These are phyloP conservation scores for Bubalus kerabau DNA, from an alignment of 2,113 vertebrate species.

Conservation along the genomic window DNA sequence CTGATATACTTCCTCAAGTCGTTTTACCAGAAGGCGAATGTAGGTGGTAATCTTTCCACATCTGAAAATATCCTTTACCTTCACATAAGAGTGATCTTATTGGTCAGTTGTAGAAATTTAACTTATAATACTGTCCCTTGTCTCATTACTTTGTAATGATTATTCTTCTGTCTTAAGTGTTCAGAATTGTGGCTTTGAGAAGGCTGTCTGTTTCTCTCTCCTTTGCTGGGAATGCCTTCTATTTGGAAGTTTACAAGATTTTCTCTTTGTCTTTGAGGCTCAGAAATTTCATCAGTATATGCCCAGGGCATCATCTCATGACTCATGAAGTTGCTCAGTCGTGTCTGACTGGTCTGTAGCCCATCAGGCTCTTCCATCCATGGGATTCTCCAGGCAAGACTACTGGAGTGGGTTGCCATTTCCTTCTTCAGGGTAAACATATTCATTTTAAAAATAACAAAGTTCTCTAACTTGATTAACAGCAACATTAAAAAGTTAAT, in stretches of 20 bases:
- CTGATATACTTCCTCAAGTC: background rate
- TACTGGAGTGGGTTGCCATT: too few relatives aligned
- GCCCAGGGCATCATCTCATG: background rate
- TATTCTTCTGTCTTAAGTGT: background rate
- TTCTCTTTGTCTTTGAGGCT: background rate
- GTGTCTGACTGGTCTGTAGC: too few relatives aligned
- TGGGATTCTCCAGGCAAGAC: too few relatives aligned
- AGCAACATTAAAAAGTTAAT: background rate
- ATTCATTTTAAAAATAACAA: background rate
- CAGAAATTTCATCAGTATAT: background rate
- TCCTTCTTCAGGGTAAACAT: background rate
- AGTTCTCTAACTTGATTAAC: background rate
- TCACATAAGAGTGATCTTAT: background rate
- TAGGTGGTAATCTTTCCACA: background rate
- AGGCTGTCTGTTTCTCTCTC: background rate
- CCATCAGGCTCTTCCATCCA: too few relatives aligned
- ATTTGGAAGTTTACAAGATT: background rate
- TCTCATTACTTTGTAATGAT: background rate
- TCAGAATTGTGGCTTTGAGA: background rate
- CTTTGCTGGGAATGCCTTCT: background rate
- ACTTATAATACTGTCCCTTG: background rate
- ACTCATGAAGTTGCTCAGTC: too few relatives aligned
- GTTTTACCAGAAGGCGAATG: slow-evolving; percentile 29
- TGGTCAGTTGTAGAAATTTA: background rate
- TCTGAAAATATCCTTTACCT: slow-evolving; percentile 5